A percentile compares a stretch with the other conserved stretches of the same genome.
Conservation (phyloP, 2,888 invertebrate genomes). For the Epirrita christyi region DNA sequence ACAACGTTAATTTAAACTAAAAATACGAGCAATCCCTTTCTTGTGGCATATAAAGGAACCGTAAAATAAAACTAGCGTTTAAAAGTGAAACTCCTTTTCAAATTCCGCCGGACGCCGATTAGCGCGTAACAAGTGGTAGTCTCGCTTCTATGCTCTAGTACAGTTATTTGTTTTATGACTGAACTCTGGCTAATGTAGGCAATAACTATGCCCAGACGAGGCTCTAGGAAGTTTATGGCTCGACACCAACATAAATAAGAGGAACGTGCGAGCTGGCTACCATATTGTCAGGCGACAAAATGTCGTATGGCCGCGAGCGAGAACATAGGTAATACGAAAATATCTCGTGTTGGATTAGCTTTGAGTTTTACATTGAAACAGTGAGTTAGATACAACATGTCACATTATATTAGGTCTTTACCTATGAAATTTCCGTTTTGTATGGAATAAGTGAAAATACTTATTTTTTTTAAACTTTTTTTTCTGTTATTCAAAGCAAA, state of each 20-base stretch:
- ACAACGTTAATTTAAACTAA: slow-evolving; percentile 22
- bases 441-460: too few relatives aligned
- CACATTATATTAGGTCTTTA: too few relatives aligned
- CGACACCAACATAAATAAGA: slow-evolving; percentile 17
- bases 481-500: too few relatives aligned
- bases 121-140: not conserved
- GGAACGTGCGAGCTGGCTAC: not conserved
- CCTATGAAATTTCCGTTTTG: too few relatives aligned
- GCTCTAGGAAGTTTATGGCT: slow-evolving; percentile 21
- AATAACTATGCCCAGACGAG: slow-evolving; percentile 27
- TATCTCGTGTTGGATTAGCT: not conserved
- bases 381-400: too few relatives aligned
- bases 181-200: slow-evolving; percentile 22
- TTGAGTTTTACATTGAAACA: too few relatives aligned
- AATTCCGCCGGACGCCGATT: too few relatives aligned
- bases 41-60: slow-evolving; percentile 11
- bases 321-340: slow-evolving; percentile 1
- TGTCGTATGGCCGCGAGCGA: slow-evolving; percentile 2
- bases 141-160: slow-evolving; percentile 10
- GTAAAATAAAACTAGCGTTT: slow-evolving; percentile 1
- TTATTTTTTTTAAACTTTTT: too few relatives aligned
- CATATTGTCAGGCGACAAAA: slow-evolving; percentile 8
- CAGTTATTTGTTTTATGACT: slow-evolving; percentile 5
- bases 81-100: slow-evolving; percentile 3
- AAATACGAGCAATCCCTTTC: slow-evolving; percentile 13